These are phyloP conservation scores for Acropternis orthonyx DNA, from an alignment of 2,797 vertebrate genomes.

Conservation along the genomic window DNA sequence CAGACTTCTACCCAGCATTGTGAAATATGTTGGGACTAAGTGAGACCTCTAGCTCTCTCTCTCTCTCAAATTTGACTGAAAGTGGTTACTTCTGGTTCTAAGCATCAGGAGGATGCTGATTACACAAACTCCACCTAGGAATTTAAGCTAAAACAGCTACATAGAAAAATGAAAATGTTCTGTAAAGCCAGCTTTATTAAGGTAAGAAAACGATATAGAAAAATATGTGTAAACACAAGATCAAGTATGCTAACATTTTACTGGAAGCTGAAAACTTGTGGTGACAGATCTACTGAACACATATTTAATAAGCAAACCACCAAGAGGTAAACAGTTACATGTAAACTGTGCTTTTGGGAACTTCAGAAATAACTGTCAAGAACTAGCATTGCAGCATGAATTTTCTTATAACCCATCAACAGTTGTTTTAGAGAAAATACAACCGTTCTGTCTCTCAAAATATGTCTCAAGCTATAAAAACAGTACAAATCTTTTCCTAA, in stretches of 20 bases:
- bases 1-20: not conserved
- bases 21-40: not conserved
- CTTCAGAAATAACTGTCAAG: not conserved
- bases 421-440: slow-evolving; percentile 9
- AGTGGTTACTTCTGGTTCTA: not conserved
- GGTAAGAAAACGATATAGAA: slow-evolving; percentile 29
- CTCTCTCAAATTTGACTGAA: not conserved
- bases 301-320: not conserved
- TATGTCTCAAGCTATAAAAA: slow-evolving; percentile 22
- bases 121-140: not conserved
- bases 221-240: slow-evolving; percentile 6
- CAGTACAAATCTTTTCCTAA: not conserved
- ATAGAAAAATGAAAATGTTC: not conserved
- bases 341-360: slow-evolving; percentile 10
- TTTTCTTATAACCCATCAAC: not conserved
- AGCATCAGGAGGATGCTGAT: not conserved
- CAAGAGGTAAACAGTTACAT: not conserved
- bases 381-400: not conserved
- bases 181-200: slow-evolving; percentile 66
- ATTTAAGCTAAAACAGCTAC: not conserved
- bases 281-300: not conserved
- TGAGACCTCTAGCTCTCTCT: not conserved
- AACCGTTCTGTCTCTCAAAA: not conserved
- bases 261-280: not conserved
- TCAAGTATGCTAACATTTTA: not conserved